Conservation (phyloP, 2,888 invertebrate genomes). For the Pseudoips prasinana region DNA sequence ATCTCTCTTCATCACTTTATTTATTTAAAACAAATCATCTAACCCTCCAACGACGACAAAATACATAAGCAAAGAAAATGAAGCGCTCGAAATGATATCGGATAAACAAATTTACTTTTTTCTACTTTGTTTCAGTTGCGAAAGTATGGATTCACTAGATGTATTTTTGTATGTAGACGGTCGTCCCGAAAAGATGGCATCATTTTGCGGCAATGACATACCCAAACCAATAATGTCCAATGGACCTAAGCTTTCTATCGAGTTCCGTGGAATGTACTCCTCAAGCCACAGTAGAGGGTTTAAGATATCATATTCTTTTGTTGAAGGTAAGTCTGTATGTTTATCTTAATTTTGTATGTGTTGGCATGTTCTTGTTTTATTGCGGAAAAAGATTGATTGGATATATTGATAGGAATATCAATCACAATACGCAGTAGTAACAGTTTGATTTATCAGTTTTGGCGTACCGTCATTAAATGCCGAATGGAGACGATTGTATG, state of each 20-base stretch:
- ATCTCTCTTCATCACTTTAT: too few relatives aligned
- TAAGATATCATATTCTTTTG: conserved; percentile 93
- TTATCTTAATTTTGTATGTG: conserved; percentile 30
- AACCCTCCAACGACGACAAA: too few relatives aligned
- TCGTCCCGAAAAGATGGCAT: conserved; percentile 92
- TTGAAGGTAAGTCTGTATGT: conserved; percentile 87
- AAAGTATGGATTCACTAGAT: conserved; percentile 88
- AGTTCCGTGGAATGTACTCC: conserved; percentile 90
- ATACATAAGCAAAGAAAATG: conserved; percentile 18
- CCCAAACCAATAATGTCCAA: conserved; percentile 97
- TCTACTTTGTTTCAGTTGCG: conserved; percentile 88
- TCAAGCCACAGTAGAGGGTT: conserved; percentile 92
- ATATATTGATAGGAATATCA: conserved; percentile 1
- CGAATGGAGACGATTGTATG: too few relatives aligned
- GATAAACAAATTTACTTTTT: conserved; percentile 41
- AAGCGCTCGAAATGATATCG: conserved; percentile 26
- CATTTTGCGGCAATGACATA: conserved; percentile 91
- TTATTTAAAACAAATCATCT: too few relatives aligned
- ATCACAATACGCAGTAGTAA: conserved; percentile 6
- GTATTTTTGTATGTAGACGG: conserved; percentile 92
- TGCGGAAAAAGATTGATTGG: conserved; percentile 12
- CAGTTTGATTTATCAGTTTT: too few relatives aligned
- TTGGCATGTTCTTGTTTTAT: conserved; percentile 24
- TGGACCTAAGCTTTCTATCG: conserved; percentile 91
- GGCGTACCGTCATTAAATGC: too few relatives aligned